phyloP scores from a whole-genome alignment of 2,113 vertebrate species.

The Mirza zaza region DNA sequence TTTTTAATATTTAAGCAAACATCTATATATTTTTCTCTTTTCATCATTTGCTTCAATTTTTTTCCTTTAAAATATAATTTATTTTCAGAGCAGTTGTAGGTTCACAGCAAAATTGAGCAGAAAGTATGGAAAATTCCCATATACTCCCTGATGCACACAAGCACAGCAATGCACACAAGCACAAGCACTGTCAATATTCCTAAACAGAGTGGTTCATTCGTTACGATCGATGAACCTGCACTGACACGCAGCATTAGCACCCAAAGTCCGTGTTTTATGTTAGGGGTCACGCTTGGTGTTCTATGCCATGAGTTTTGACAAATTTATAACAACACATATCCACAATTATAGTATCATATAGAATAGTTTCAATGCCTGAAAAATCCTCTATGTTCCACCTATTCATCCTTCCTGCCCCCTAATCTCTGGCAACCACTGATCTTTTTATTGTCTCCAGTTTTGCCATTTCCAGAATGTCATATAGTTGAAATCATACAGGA shows the following conservation, averaged over 20 bases:
- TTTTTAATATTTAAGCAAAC: slow-evolving; percentile 20
- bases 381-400: neutral
- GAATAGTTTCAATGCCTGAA: neutral
- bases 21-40: neutral
- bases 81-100: neutral
- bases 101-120: neutral
- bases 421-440: neutral
- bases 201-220: neutral
- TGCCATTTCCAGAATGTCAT: neutral
- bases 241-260: neutral
- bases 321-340: neutral
- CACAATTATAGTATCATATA: neutral
- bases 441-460: neutral
- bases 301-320: neutral
- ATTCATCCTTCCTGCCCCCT: neutral
- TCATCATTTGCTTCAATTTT: neutral
- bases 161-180: neutral
- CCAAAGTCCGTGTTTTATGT: neutral
- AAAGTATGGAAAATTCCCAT: neutral
- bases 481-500: neutral
- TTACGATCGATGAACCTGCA: too few relatives aligned
- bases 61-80: neutral
- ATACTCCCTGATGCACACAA: neutral
- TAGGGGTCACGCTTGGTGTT: neutral
- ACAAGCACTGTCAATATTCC: neutral